Evolutionary conservation across 2,797 vertebrate genomes (phyloP).

Genomic region (Balearica regulorum): DNA sequence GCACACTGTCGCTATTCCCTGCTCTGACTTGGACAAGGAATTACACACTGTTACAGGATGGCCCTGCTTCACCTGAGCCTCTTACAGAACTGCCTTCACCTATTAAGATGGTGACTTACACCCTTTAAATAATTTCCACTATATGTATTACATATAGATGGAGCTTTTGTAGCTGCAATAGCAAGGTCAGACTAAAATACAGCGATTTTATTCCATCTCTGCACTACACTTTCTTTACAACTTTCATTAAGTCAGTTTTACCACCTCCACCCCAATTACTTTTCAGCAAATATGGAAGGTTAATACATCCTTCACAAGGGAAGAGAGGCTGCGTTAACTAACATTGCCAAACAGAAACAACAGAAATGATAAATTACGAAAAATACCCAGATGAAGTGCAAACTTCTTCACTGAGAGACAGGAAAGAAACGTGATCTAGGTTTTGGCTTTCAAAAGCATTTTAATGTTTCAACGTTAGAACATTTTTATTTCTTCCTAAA

Average conservation of each 20-base stretch:
- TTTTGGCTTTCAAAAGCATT: neutral
- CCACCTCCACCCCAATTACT: neutral
- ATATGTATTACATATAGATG: neutral
- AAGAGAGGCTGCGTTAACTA: neutral
- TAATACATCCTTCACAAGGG: neutral
- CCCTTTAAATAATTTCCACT: neutral
- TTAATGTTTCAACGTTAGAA: neutral
- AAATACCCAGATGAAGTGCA: neutral
- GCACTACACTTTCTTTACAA: neutral
- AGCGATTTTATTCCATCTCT: neutral
- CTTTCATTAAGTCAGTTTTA: neutral
- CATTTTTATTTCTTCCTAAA: neutral
- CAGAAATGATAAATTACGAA: neutral
- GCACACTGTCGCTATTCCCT: neutral
- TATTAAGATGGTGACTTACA: neutral
- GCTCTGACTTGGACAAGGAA: neutral
- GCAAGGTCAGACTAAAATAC: neutral
- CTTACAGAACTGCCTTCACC: neutral
- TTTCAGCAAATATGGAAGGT: neutral
- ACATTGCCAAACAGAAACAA: neutral
- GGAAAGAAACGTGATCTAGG: neutral
- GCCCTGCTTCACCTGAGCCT: neutral
- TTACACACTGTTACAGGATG: neutral
- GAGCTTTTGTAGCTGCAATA: neutral
- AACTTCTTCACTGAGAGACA: neutral